These are phyloP conservation scores for Taeniopygia guttata DNA, from an alignment of 2,797 vertebrate species.

Conservation along the genomic window DNA sequence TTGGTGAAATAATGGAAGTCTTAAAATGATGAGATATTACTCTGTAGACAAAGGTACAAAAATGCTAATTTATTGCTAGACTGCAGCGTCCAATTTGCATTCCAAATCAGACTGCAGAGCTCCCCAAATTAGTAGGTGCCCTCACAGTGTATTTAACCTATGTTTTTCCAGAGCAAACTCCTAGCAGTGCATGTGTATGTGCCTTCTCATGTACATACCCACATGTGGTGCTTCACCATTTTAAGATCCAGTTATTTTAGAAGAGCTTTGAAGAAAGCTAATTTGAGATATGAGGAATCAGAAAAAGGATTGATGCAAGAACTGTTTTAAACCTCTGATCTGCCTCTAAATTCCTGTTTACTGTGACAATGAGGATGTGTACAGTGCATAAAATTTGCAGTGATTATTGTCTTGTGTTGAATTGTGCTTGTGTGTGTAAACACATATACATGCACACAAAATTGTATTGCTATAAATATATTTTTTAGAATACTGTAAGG, in stretches of 20 bases:
- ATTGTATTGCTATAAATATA: neutral
- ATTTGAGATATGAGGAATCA: neutral
- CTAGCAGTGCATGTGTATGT: neutral
- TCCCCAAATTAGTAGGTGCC: conserved; percentile 47
- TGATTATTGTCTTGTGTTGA: neutral
- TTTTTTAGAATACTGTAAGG: neutral
- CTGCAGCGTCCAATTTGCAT: conserved; percentile 75
- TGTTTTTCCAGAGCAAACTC: neutral
- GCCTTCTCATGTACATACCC: neutral
- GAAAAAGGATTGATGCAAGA: neutral
- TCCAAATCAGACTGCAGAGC: conserved; percentile 73
- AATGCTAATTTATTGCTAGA: conserved; percentile 72
- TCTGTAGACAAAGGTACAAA: conserved; percentile 48
- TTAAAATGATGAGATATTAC: conserved; percentile 12
- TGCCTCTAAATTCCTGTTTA: neutral
- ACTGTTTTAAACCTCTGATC: neutral
- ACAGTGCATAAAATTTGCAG: neutral
- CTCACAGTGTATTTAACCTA: conserved; percentile 51
- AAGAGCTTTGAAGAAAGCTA: neutral
- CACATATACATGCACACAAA: neutral
- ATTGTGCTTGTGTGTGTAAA: neutral
- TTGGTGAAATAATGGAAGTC: neutral
- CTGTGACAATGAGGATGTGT: neutral
- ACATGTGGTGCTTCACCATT: neutral
- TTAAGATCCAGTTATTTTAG: neutral